Percentiles rank a stretch among this genome's conserved stretches.
Conservation (phyloP, 2,888 invertebrate genomes). For the Arctia plantaginis region DNA sequence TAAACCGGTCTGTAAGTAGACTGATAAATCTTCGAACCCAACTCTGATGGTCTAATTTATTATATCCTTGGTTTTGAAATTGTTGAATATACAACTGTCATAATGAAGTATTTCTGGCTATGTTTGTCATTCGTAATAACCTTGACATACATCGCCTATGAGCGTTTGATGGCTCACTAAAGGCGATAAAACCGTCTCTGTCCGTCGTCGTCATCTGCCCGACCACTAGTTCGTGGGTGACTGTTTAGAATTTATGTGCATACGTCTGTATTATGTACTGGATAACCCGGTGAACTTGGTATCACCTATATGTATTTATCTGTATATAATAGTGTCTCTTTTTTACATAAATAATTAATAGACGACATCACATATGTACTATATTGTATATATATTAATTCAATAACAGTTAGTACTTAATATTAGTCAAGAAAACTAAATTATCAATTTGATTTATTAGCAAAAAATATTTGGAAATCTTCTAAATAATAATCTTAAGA, state of each 20-base stretch:
- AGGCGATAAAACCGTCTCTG: conserved; percentile 17
- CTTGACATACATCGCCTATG: conserved; percentile 39
- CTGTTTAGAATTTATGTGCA: conserved; percentile 2
- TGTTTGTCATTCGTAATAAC: conserved; percentile 21
- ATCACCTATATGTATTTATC: no score
- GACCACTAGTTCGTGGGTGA: conserved; percentile 1
- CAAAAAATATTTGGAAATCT: no score
- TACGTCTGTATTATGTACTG: neutral
- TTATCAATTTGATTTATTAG: no score
- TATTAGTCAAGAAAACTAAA: no score
- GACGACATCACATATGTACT: no score
- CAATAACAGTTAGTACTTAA: no score
- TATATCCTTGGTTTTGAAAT: neutral
- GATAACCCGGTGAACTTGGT: neutral
- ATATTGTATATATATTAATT: no score
- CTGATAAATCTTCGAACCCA: neutral
- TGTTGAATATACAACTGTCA: neutral
- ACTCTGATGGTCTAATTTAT: neutral
- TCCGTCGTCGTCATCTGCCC: conserved; percentile 31
- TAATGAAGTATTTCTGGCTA: neutral
- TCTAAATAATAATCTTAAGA: no score
- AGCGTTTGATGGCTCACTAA: conserved; percentile 22
- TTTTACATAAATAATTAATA: no score
- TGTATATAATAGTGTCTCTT: no score
- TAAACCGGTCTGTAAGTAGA: no score